Percentiles rank a stretch among this genome's conserved stretches.
Evolutionary conservation across 2,797 vertebrate species (phyloP).

Genomic region (Ptychadena robeensis): DNA sequence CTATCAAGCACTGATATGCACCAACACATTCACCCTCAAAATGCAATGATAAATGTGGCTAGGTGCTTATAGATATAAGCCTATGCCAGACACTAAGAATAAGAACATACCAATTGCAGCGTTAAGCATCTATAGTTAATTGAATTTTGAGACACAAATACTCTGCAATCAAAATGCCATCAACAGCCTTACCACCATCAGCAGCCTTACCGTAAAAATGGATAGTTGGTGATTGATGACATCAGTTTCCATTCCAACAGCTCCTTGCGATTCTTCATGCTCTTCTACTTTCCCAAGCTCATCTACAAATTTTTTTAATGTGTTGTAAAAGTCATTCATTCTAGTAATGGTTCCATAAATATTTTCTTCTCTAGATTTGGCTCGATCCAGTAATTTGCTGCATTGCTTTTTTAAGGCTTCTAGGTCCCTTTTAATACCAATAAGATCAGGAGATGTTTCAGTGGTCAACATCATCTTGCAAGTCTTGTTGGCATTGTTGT

Average conservation of each 20-base stretch:
- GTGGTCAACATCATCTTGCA: conserved; percentile 92
- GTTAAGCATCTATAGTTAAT: too few relatives aligned
- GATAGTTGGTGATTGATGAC: conserved; percentile 92
- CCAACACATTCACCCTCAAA: too few relatives aligned
- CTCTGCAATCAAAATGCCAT: too few relatives aligned
- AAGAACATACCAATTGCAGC: too few relatives aligned
- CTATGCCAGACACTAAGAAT: too few relatives aligned
- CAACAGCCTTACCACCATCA: background rate
- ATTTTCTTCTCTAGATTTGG: conserved; percentile 83
- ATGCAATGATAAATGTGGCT: too few relatives aligned
- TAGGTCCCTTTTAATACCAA: conserved; percentile 91
- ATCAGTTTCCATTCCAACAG: conserved; percentile 94
- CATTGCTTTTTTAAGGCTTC: conserved; percentile 94
- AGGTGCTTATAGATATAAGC: too few relatives aligned
- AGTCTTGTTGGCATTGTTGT: conserved; percentile 83
- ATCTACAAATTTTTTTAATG: conserved; percentile 77
- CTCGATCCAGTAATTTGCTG: conserved; percentile 91
- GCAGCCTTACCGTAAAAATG: conserved; percentile 87
- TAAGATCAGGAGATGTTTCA: conserved; percentile 89
- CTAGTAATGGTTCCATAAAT: conserved; percentile 79
- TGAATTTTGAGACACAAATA: too few relatives aligned
- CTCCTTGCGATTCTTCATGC: conserved; percentile 89
- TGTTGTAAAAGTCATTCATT: conserved; percentile 84
- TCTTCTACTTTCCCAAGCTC: conserved; percentile 80
- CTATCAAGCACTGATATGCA: too few relatives aligned